These are phyloP conservation scores for Paralichthys olivaceus DNA, from an alignment of 2,113 vertebrate genomes.

Conservation along the genomic window DNA sequence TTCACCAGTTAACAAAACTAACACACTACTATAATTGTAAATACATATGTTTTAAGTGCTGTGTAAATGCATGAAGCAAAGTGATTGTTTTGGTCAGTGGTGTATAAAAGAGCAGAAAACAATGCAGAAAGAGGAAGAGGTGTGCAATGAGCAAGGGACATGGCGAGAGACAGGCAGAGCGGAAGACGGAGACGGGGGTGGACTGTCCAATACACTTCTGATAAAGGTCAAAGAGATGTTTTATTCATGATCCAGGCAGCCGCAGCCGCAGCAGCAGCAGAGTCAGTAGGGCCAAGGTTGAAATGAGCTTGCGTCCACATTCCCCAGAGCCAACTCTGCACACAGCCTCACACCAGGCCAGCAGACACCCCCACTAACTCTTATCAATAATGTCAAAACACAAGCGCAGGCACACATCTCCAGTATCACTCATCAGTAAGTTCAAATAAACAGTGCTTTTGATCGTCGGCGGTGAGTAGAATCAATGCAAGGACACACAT, in stretches of 20 bases:
- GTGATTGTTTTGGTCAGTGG: background rate
- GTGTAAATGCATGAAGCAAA: background rate
- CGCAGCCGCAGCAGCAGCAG: constrained; percentile 49
- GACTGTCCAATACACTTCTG: constrained; percentile 82
- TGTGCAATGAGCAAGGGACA: constrained; percentile 17
- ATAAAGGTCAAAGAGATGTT: constrained; percentile 84
- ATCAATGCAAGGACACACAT: constrained; percentile 10
- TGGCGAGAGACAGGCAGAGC: constrained; percentile 22
- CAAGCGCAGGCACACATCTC: constrained; percentile 22
- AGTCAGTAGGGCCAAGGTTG: constrained; percentile 76
- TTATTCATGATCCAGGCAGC: constrained; percentile 81
- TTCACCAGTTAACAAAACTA: constrained; percentile 1
- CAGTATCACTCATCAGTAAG: constrained; percentile 47
- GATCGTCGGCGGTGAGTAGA: constrained; percentile 2
- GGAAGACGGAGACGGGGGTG: constrained; percentile 70
- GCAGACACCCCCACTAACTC: constrained; percentile 82
- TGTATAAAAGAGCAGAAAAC: constrained; percentile 37
- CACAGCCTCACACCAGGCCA: constrained; percentile 76
- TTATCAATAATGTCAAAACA: constrained; percentile 68
- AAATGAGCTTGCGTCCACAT: constrained; percentile 72
- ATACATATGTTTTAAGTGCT: background rate
- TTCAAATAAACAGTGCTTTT: constrained; percentile 33
- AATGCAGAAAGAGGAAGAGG: constrained; percentile 46
- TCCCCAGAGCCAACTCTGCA: constrained; percentile 69
- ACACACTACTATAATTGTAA: background rate